Evolutionary conservation across 2,888 invertebrate species (phyloP).

Genomic region (Neuroscelio doddi): DNA sequence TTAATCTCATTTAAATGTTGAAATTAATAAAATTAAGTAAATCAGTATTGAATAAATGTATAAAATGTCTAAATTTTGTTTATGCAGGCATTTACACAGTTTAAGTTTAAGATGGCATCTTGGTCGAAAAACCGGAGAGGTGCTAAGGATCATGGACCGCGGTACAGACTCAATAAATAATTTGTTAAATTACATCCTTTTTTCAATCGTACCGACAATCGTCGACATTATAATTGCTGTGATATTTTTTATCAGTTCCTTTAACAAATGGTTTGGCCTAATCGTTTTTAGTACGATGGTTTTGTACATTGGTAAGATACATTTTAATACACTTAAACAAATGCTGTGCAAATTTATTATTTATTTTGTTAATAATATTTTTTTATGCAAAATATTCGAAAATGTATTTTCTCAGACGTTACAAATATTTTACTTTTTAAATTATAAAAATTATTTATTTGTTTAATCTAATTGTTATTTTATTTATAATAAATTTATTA

Average conservation of each 20-base stretch:
- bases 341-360: no score
- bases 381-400: no score
- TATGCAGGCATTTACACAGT: slow-evolving; percentile 89
- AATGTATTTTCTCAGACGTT: no score
- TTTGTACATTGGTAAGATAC: slow-evolving; percentile 92
- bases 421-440: no score
- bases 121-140: slow-evolving; percentile 96
- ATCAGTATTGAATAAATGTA: no score
- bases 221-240: slow-evolving; percentile 94
- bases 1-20: no score
- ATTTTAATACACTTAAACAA: no score
- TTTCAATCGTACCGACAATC: slow-evolving; percentile 94
- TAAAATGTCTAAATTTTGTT: slow-evolving; percentile 51
- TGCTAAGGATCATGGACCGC: slow-evolving; percentile 95
- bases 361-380: no score
- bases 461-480: no score
- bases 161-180: slow-evolving; percentile 98
- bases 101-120: slow-evolving; percentile 96
- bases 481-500: no score
- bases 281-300: slow-evolving; percentile 96
- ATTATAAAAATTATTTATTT: no score
- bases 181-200: slow-evolving; percentile 91
- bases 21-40: no score
- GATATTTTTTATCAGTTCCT: slow-evolving; percentile 87
- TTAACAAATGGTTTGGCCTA: slow-evolving; percentile 95